Conservation (phyloP, 2,797 vertebrate species). For the Hippopotamyrus pictus region DNA sequence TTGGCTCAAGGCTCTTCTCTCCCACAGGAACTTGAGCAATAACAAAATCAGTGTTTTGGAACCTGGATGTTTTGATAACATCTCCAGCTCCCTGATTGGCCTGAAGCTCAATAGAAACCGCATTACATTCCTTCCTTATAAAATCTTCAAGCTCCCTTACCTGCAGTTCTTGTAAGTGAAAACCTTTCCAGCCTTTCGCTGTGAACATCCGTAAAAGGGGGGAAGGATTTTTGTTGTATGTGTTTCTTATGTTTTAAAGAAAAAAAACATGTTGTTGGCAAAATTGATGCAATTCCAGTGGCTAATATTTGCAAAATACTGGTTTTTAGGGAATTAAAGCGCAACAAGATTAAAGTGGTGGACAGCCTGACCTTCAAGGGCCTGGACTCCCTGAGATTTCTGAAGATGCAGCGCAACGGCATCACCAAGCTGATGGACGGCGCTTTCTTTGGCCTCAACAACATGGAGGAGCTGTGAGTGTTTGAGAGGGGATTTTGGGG, state of each 20-base stretch:
- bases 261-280: neutral
- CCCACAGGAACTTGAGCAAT: conserved; percentile 85
- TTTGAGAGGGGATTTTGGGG: neutral
- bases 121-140: conserved; percentile 76
- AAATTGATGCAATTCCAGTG: neutral
- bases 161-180: conserved; percentile 88
- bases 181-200: neutral
- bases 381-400: conserved; percentile 82
- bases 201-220: neutral
- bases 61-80: conserved; percentile 88
- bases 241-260: neutral
- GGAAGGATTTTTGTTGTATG: neutral
- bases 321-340: conserved; percentile 82
- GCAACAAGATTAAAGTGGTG: conserved; percentile 88
- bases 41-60: conserved; percentile 87
- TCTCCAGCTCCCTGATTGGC: conserved; percentile 83
- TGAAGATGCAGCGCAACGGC: conserved; percentile 94
- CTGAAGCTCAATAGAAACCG: conserved; percentile 91
- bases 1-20: conserved; percentile 22
- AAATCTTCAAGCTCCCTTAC: conserved; percentile 85
- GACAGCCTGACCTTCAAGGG: conserved; percentile 96
- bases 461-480: conserved; percentile 93
- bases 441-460: conserved; percentile 92
- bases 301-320: neutral
- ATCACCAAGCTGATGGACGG: conserved; percentile 91